Conservation (phyloP, 2,888 invertebrate genomes). For the Leptarthrus brevirostris region DNA sequence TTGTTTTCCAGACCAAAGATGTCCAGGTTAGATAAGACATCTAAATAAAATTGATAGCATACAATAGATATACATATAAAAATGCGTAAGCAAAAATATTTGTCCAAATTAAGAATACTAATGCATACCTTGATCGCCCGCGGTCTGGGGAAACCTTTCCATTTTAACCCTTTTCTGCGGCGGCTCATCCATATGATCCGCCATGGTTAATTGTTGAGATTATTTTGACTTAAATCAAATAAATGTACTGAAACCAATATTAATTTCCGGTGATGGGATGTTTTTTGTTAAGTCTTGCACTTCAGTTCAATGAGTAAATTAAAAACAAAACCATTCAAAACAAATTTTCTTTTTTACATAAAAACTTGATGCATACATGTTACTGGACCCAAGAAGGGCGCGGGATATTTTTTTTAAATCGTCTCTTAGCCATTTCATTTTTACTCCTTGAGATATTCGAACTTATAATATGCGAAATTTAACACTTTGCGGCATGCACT, state of each 20-base stretch:
- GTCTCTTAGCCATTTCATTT: conserved; percentile 32
- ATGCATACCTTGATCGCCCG: conserved; percentile 54
- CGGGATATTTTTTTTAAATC: conserved; percentile 19
- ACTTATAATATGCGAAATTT: conserved; percentile 7
- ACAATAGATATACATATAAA: conserved; percentile 44
- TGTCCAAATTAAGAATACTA: too few relatives aligned
- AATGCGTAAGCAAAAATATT: conserved; percentile 36
- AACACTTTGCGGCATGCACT: conserved; percentile 21
- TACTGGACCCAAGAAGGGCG: conserved; percentile 22
- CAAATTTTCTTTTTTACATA: conserved; percentile 10
- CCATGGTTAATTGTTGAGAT: conserved; percentile 73
- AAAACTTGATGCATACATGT: conserved; percentile 29
- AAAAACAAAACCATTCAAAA: conserved; percentile 39
- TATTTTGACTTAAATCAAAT: conserved; percentile 31
- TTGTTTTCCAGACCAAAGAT: conserved; percentile 92
- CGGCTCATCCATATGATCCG: conserved; percentile 96
- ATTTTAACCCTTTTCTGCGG: conserved; percentile 96
- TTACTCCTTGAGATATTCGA: conserved; percentile 13
- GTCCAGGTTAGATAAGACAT: conserved; percentile 84
- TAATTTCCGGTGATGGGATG: conserved; percentile 14
- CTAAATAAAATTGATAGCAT: conserved; percentile 68
- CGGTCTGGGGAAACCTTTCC: conserved; percentile 56
- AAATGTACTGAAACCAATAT: conserved; percentile 29
- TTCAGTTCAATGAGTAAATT: conserved; percentile 33
- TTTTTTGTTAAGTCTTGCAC: conserved; percentile 21